phyloP scores from a whole-genome alignment of 2,888 invertebrate species.

The Danaus chrysippus region DNA sequence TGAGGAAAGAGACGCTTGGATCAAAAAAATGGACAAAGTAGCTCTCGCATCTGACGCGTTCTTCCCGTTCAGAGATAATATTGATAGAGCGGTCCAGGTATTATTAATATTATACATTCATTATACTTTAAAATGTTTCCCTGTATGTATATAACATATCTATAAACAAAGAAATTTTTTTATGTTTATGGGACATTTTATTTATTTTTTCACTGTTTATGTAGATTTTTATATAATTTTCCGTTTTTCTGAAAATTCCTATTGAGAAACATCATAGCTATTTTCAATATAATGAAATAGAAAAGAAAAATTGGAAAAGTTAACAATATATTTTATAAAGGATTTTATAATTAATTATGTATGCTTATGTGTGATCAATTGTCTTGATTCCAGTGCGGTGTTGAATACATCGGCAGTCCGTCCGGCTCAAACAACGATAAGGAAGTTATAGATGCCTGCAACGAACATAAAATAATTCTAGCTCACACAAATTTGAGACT shows the following conservation, averaged over 20 bases:
- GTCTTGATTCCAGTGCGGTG: constrained; percentile 87
- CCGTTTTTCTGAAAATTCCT: not conserved
- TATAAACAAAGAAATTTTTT: not conserved
- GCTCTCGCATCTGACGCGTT: constrained; percentile 97
- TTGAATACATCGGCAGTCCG: constrained; percentile 95
- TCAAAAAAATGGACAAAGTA: constrained; percentile 84
- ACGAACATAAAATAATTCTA: constrained; percentile 92
- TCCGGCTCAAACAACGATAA: constrained; percentile 96
- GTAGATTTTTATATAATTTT: not conserved
- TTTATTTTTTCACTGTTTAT: constrained; percentile 1
- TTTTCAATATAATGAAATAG: not conserved
- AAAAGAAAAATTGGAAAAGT: no score
- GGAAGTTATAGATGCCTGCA: constrained; percentile 92
- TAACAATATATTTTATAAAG: no score
- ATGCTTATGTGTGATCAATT: not conserved
- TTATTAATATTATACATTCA: constrained; percentile 30
- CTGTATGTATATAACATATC: not conserved
- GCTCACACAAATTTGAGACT: constrained; percentile 94
- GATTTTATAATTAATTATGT: not conserved
- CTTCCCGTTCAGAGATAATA: constrained; percentile 98
- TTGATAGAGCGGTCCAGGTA: constrained; percentile 94
- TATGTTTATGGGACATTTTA: no score
- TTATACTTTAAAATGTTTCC: not conserved
- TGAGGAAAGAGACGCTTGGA: constrained; percentile 83
- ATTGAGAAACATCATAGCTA: not conserved